A percentile compares a stretch with the other conserved stretches of the same genome.
phyloP scores from a whole-genome alignment of 2,797 vertebrate species.

The Danio kyathit region DNA sequence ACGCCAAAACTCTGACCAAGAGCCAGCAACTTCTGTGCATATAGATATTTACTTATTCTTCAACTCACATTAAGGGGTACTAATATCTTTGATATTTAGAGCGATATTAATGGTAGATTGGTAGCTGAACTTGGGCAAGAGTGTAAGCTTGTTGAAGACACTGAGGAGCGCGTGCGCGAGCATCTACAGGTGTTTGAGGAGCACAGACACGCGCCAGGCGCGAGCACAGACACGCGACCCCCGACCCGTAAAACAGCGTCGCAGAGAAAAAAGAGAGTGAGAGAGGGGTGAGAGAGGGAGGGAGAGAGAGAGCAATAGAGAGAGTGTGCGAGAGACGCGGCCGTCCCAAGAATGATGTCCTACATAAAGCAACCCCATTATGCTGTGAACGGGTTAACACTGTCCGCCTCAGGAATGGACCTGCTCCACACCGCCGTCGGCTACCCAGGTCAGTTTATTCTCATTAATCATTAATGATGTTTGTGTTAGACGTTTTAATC shows the following conservation, averaged over 20 bases:
- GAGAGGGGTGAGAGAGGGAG: neutral
- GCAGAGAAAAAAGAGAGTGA: slow-evolving; percentile 10
- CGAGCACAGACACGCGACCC: slow-evolving; percentile 32
- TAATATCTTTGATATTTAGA: neutral
- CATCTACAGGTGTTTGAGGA: slow-evolving; percentile 44
- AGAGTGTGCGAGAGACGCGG: slow-evolving; percentile 37
- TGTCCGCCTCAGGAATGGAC: slow-evolving; percentile 86
- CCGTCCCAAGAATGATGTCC: slow-evolving; percentile 85
- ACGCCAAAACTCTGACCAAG: neutral
- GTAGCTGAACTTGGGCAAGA: neutral
- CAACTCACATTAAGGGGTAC: neutral
- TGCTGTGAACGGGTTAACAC: slow-evolving; percentile 87
- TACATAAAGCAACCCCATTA: slow-evolving; percentile 93
- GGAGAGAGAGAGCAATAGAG: slow-evolving; percentile 31
- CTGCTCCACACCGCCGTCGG: slow-evolving; percentile 87
- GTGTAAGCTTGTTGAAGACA: neutral
- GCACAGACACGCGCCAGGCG: slow-evolving; percentile 39
- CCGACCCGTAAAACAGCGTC: slow-evolving; percentile 33
- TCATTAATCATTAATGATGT: neutral
- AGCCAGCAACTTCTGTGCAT: neutral
- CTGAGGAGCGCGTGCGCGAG: neutral
- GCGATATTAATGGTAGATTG: neutral
- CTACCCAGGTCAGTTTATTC: slow-evolving; percentile 85
- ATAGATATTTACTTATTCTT: neutral
- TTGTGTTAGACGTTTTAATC: neutral